Conservation (phyloP, 2,888 invertebrate species). For the Hoplodrina blanda region DNA sequence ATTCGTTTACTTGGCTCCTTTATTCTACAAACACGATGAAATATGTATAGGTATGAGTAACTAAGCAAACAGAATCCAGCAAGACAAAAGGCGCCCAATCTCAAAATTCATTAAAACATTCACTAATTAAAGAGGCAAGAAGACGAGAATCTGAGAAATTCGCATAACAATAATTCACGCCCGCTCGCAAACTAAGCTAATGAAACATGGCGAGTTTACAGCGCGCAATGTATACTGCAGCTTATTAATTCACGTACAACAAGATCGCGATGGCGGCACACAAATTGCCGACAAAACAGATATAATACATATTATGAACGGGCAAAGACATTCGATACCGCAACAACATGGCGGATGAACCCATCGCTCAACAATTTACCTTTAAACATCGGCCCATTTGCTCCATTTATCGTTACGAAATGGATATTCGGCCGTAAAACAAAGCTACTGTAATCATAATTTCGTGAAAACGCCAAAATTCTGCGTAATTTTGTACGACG, state of each 20-base stretch:
- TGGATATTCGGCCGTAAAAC: conserved; percentile 50
- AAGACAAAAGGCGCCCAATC: conserved; percentile 16
- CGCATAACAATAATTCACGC: conserved; percentile 46
- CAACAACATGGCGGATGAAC: conserved; percentile 27
- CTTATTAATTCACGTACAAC: conserved; percentile 30
- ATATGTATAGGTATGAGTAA: not conserved
- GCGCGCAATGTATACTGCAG: conserved; percentile 40
- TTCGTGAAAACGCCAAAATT: conserved; percentile 36
- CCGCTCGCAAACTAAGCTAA: conserved; percentile 30
- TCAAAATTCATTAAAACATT: conserved; percentile 40
- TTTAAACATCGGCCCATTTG: conserved; percentile 27
- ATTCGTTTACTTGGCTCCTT: not conserved
- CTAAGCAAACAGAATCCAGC: not conserved
- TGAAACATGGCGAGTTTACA: conserved; percentile 37
- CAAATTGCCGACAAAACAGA: conserved; percentile 9
- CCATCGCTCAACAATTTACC: conserved; percentile 29
- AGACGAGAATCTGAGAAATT: conserved; percentile 48
- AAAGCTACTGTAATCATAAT: conserved; percentile 56
- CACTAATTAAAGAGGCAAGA: conserved; percentile 42
- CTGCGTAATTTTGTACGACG: conserved; percentile 30
- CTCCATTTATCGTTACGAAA: conserved; percentile 43
- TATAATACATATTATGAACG: conserved; percentile 16
- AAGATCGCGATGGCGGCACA: not conserved
- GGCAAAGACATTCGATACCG: conserved; percentile 17
- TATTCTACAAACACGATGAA: not conserved